Base-by-base conservation (phyloP, 2,113 vertebrate genomes). In the Chloropsis hardwickii region DNA sequence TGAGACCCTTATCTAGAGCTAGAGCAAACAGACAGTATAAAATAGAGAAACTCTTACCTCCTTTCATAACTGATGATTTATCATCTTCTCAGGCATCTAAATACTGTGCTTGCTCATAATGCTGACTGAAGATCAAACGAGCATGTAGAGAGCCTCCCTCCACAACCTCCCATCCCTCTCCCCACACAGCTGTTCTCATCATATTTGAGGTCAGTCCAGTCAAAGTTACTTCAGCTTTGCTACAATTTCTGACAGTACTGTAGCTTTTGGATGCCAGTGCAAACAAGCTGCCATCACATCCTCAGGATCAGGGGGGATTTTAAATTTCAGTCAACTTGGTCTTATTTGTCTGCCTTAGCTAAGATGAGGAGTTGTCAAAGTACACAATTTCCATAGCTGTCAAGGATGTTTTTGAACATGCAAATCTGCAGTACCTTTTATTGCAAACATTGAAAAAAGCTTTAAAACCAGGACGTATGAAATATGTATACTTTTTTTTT, bases 311-410 rank as follows among this genome's bases (percentile, higher is more conserved):
- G 74, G 88, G 72, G 95, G 80, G 76, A 94, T 92, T 93, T 97
- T 96, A 92, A 92, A 95, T 91, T 94, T 95, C 87, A 95, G 85
- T 95, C 94, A 93, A 80, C 90, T 95, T 89, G 91, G 90, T 71
- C 95, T 95, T 97, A 90, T 95, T 96, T 96, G 92, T 96, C 93
- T 95, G 90, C 78, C 67, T 96, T 96, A 93, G 91, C 87, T 91
- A 73, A 91, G 84, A 96, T 85, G 95, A 95, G 66, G 87, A 96
- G 87, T 91, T 95, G 95, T 95, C 96, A 97, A 95, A 95, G 93
- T 93, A 91, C 78, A 95, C 71, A 82, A 97, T 97, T 97, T 96
- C 93, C 91, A 93, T 95, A 95, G 94, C 95, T 97, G 95, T 97
- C 95, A 97, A 92, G 73, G 88, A 94, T 97, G 94, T 90, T 96